A percentile compares a stretch with the other conserved stretches of the same genome.
These are phyloP conservation scores for Brenthis daphne DNA, from an alignment of 2,888 invertebrate species.

Conservation along the genomic window DNA sequence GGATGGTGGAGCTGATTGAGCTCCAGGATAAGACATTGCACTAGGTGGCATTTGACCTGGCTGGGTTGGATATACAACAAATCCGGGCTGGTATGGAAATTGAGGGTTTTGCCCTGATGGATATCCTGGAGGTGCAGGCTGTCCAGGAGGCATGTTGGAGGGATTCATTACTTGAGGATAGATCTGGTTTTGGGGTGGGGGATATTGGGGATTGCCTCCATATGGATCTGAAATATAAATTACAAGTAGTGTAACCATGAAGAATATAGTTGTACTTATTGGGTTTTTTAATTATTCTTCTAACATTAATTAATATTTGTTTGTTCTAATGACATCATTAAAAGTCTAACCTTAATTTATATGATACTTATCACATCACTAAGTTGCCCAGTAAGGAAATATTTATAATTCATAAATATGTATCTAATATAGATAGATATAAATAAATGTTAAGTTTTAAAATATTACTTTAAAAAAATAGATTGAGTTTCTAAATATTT, in stretches of 20 bases:
- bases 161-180: constrained; percentile 65
- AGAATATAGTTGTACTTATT: background rate
- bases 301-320: background rate
- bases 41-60: constrained; percentile 48
- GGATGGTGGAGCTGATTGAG: constrained; percentile 44
- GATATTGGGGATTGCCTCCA: constrained; percentile 59
- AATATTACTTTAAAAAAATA: too few relatives aligned
- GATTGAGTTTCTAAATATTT: too few relatives aligned
- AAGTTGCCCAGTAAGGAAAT: background rate
- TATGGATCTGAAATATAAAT: constrained; percentile 62
- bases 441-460: too few relatives aligned
- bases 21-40: constrained; percentile 58
- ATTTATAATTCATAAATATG: background rate
- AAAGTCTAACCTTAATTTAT: constrained; percentile 8
- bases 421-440: too few relatives aligned
- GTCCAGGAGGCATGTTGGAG: constrained; percentile 54
- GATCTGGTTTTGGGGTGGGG: constrained; percentile 60
- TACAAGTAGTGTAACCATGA: background rate
- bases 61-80: constrained; percentile 44
- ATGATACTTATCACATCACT: background rate
- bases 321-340: background rate
- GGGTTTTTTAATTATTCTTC: background rate
- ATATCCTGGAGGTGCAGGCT: constrained; percentile 46
- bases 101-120: constrained; percentile 47
- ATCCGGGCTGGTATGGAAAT: constrained; percentile 51